Evolutionary conservation across 2,113 vertebrate genomes (phyloP).

Genomic region (Corythaixoides concolor): DNA sequence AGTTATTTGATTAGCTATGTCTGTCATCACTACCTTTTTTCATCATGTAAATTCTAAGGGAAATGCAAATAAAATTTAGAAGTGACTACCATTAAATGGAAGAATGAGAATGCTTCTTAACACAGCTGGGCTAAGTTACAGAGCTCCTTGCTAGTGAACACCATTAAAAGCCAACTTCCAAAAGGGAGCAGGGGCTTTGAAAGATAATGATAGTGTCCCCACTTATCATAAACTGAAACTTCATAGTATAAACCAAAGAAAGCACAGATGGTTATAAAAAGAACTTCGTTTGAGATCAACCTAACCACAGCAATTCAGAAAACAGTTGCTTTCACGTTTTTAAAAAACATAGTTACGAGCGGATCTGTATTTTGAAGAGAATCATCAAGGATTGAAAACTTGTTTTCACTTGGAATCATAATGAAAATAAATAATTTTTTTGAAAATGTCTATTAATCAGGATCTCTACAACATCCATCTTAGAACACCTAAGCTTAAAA

Average conservation of each 20-base stretch:
- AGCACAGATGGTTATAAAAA: not conserved
- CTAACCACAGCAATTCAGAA: not conserved
- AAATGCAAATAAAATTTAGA: conserved; percentile 3
- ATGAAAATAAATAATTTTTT: not conserved
- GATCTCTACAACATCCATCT: not conserved
- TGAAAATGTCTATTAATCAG: not conserved
- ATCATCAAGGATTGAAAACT: not conserved
- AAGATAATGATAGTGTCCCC: not conserved
- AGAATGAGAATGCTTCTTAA: not conserved
- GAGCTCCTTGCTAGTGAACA: not conserved
- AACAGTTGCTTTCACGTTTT: not conserved
- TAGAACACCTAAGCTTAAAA: not conserved
- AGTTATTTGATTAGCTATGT: conserved; percentile 13
- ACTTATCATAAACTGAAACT: not conserved
- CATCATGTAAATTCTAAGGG: conserved; percentile 22
- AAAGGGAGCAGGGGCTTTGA: not conserved
- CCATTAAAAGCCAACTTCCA: not conserved
- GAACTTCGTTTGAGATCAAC: not conserved
- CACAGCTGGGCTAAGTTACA: not conserved
- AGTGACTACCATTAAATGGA: not conserved
- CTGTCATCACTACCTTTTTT: not conserved
- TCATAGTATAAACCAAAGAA: not conserved
- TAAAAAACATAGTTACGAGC: not conserved
- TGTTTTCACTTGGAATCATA: not conserved
- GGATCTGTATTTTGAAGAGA: not conserved